Evolutionary conservation across 2,888 invertebrate genomes (phyloP).

Genomic region (Acleris laterana): DNA sequence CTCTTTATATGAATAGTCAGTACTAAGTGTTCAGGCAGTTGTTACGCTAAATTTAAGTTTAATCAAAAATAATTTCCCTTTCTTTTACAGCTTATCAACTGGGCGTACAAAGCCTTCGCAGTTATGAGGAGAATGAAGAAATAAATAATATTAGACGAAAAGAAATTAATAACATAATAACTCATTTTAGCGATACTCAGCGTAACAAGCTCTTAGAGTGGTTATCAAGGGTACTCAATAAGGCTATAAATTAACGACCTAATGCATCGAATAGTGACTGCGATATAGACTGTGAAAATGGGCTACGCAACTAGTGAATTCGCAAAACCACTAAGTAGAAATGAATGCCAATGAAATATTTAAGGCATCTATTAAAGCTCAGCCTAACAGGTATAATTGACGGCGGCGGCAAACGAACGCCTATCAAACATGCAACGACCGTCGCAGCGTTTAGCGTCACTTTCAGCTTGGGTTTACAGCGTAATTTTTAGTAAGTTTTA

Average conservation of each 20-base stretch:
- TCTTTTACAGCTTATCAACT: constrained; percentile 77
- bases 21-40: neutral
- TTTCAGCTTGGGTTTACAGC: neutral
- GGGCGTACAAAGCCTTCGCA: constrained; percentile 81
- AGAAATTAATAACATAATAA: too few species aligned
- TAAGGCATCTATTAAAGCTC: constrained; percentile 13
- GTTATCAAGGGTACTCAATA: too few species aligned
- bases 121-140: constrained; percentile 80
- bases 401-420: constrained; percentile 24
- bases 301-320: constrained; percentile 16
- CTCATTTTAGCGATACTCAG: too few species aligned
- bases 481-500: neutral
- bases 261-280: neutral
- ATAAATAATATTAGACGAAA: constrained; percentile 46
- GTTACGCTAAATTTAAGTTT: neutral
- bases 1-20: neutral
- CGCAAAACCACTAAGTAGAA: constrained; percentile 5
- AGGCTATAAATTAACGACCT: too few species aligned
- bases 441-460: constrained; percentile 9
- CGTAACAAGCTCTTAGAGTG: too few species aligned
- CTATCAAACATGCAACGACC: constrained; percentile 30
- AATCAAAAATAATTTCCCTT: neutral
- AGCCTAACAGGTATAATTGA: constrained; percentile 30
- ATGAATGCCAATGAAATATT: constrained; percentile 21
- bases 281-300: neutral